Evolutionary conservation across 2,888 invertebrate genomes (phyloP).

Genomic region (Oscheius sp.): DNA sequence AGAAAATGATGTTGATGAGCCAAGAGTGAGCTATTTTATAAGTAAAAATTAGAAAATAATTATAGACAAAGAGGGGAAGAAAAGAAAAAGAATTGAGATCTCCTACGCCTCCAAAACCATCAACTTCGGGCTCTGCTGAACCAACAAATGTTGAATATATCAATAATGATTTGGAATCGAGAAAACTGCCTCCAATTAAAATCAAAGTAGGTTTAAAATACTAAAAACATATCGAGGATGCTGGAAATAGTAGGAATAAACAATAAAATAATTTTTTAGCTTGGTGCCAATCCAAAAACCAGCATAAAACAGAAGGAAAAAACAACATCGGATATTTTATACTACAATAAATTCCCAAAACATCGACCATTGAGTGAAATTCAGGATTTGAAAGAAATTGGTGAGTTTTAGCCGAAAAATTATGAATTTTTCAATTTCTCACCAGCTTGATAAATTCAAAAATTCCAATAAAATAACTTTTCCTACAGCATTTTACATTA

Average conservation of each 20-base stretch:
- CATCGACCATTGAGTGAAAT: neutral
- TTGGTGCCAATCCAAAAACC: neutral
- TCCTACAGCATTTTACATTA: no score
- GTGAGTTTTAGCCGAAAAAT: no score
- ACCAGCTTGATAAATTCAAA: no score
- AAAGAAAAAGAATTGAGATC: neutral
- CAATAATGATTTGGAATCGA: neutral
- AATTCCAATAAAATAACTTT: no score
- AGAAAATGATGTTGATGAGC: neutral
- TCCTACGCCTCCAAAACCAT: constrained; percentile 8
- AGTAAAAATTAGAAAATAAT: no score
- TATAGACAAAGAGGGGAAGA: neutral
- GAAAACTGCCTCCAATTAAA: neutral
- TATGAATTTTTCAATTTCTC: no score
- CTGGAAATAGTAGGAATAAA: no score
- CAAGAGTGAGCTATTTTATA: neutral
- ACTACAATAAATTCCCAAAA: neutral
- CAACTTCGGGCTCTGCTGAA: neutral
- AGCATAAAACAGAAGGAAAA: neutral
- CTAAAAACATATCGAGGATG: no score
- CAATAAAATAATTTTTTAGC: neutral
- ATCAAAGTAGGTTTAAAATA: neutral
- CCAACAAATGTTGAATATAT: neutral
- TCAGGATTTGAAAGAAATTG: constrained; percentile 10
- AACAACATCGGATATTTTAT: neutral